Base-by-base conservation (phyloP, 2,113 vertebrate genomes). In the Colius striatus region DNA sequence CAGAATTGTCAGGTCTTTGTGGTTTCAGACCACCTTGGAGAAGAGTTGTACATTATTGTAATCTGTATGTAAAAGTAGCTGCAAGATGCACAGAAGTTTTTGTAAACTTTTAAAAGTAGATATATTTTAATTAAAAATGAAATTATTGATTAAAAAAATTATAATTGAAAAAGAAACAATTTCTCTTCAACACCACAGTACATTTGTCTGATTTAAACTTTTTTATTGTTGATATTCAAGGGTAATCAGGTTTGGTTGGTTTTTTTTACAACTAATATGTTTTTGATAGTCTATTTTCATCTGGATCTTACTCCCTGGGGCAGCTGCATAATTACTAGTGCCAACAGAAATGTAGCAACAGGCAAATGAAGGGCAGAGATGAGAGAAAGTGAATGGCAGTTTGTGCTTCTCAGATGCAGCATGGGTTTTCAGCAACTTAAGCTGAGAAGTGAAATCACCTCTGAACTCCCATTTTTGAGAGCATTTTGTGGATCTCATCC, bases 61-160 rank as follows among this genome's bases (percentile, higher is more conserved):
- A 97, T 94, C 94, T 97, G 91, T 96, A 87, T 97, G 96, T 96
- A 97, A 97, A 97, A 94, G 90, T 97, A 96, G 95, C 95, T 97
- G 87, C 96, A 98, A 96, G 97, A 97, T 96, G 97, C 96, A 90
- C 96, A 97, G 97, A 97, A 90, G 91, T 97, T 98, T 98, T 98
- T 98, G 95, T 98, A 98, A 97, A 97, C 95, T 60, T 97, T 98
- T 97, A 92, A 75, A 92, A 92, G 97, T 91, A 94, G 90, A 96
- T 95, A 97, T 96, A 96, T 97, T 97, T 97, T 97, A 97, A 95
- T 92, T 93, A 95, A 97, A 94, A 95, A 92, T 65, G 58, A 96
- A 89, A 92, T 96, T 97, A 96, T 95, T 96, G 96, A 95, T 89
- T 96, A 57, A 92, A 95, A 97, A 90, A 82, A 87, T 41, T 41